Percentiles rank a stretch among this genome's conserved stretches.
phyloP scores from a whole-genome alignment of 2,113 vertebrate species.

The Sula dactylatra region DNA sequence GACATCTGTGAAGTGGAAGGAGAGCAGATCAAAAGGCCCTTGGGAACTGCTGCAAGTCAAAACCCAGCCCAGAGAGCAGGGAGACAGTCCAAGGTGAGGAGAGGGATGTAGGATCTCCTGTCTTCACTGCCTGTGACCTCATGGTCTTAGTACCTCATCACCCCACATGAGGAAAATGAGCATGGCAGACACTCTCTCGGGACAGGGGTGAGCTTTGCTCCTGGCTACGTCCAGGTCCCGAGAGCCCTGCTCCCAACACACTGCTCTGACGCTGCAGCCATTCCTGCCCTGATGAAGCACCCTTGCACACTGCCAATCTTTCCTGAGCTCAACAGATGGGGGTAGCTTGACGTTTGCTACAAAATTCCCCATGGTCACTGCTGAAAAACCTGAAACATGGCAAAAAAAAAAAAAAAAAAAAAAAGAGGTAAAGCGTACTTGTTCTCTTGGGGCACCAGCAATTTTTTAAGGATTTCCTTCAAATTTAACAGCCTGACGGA shows the following conservation, averaged over 20 bases:
- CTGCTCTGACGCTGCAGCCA: neutral
- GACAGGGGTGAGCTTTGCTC: neutral
- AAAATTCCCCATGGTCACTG: neutral
- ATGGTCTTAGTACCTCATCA: neutral
- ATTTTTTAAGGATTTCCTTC: neutral
- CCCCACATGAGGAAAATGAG: neutral
- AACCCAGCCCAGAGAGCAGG: neutral
- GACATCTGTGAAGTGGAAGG: neutral
- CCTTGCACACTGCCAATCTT: neutral
- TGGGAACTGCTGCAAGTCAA: neutral
- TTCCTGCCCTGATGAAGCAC: neutral
- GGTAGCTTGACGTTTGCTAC: neutral
- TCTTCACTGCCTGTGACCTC: neutral
- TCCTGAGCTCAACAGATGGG: neutral
- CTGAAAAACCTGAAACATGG: neutral
- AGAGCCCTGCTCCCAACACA: neutral
- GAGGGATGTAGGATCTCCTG: neutral
- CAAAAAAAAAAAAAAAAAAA: neutral
- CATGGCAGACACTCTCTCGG: neutral
- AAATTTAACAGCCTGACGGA: neutral
- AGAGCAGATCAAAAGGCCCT: neutral
- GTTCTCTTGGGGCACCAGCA: neutral
- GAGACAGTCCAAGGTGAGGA: neutral
- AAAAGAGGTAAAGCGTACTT: neutral
- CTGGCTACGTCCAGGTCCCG: neutral